Base-by-base conservation (phyloP, 1,140 invertebrate genomes). In the Trichoplusia ni region DNA sequence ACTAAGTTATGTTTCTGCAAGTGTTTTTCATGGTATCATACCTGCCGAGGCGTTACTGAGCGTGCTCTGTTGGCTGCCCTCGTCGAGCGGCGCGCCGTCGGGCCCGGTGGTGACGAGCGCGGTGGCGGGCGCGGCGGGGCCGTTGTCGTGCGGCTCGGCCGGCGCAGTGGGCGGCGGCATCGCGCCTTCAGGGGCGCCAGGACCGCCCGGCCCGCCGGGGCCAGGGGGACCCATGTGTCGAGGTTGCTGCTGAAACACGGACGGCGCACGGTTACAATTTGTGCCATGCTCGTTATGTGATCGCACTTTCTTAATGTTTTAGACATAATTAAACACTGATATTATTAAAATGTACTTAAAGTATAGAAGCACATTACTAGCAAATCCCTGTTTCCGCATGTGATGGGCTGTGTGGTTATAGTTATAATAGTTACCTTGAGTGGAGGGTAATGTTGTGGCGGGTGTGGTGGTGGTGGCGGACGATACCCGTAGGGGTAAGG, bases 31-130 rank as follows among this genome's bases (percentile, higher is more conserved):
- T 11, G 29, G 9, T 2, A 13, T n/a, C 8, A n/a, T 83, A 96
- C 95, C 95, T 79, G 95, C 96, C 53, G 96, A 97, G 37, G 96
- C 95, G 90, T 97, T 97, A 44, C 96, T 97, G 56, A 97, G 92
- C 62, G 96, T 98, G 68, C 96, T 97, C 86, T 98, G 97, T 80
- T 98, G 97, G 71, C 95, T 97, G 69, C 95, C 96, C 90, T 98
- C 97, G 86, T 98, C 96, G 62, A 97, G 92, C 18, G 95, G 94
- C 46, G 95, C 93, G 33, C 96, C 96, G 91, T 97, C 96, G 2
- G 96, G 96, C 16, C 96, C 96, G 35, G 96, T 97, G 59, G 96
- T 96, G 71, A 96, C 95, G 53, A 97, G 94, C 40, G 95, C 95
- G n/a, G 95, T 96, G 60, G 96, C 95, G 14, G 95, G 94, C 62